A percentile compares a stretch with the other conserved stretches of the same genome.
phyloP scores from a whole-genome alignment of 2,888 invertebrate genomes.

The Andricus quercusramuli region DNA sequence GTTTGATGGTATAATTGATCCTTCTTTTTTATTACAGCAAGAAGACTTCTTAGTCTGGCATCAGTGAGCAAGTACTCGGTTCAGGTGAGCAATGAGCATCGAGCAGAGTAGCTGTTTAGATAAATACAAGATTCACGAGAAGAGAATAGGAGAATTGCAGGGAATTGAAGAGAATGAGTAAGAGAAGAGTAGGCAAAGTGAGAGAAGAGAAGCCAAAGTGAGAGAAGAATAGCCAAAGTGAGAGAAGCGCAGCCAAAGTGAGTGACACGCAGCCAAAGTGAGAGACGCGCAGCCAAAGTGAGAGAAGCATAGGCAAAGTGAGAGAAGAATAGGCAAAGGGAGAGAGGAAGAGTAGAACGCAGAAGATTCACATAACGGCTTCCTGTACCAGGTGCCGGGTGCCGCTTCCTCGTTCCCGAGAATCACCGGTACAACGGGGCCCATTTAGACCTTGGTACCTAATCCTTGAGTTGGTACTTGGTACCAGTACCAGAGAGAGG shows the following conservation, averaged over 20 bases:
- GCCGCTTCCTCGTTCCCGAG: slow-evolving; percentile 67
- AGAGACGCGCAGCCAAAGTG: no score
- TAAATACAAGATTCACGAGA: background rate
- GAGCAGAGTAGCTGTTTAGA: background rate
- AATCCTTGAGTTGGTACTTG: slow-evolving; percentile 43
- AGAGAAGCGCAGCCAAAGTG: no score
- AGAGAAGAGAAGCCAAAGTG: no score
- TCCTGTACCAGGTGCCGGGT: slow-evolving; percentile 62
- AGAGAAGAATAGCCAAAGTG: no score
- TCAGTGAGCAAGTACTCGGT: background rate
- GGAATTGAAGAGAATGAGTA: no score
- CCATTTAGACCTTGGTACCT: slow-evolving; percentile 47
- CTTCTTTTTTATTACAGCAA: no score
- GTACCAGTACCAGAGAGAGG: slow-evolving; percentile 54
- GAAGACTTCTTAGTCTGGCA: background rate
- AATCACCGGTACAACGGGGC: slow-evolving; percentile 53
- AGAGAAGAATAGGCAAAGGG: no score
- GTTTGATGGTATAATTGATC: no score
- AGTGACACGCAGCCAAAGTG: no score
- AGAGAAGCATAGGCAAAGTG: no score
- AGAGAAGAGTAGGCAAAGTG: no score
- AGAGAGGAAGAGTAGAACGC: slow-evolving; percentile 26
- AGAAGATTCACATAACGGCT: slow-evolving; percentile 63
- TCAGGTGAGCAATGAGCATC: background rate
- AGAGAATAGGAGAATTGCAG: background rate